Percentiles rank a stretch among this genome's conserved stretches.
Evolutionary conservation across 2,113 vertebrate species (phyloP).

Genomic region (Ptilonorhynchus violaceus): DNA sequence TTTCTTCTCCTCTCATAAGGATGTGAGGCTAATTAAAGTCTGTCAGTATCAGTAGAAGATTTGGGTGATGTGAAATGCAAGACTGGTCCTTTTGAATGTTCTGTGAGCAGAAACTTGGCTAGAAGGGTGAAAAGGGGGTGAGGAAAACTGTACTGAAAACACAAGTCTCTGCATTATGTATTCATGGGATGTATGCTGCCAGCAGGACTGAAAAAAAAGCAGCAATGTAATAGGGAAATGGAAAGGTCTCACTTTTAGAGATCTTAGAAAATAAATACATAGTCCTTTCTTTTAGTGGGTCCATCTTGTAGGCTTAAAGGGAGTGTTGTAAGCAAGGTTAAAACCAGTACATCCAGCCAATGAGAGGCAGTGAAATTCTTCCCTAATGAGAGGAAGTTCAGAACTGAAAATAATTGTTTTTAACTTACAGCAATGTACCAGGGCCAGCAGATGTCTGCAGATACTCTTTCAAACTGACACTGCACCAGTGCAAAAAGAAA

Average conservation of each 20-base stretch:
- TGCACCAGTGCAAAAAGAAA: neutral
- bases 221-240: neutral
- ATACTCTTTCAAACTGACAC: neutral
- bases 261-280: neutral
- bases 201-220: constrained; percentile 19
- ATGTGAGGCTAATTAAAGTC: constrained; percentile 33
- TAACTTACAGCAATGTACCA: neutral
- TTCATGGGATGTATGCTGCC: constrained; percentile 4
- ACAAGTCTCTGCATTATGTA: constrained; percentile 29
- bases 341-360: neutral
- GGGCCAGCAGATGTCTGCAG: neutral
- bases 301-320: neutral
- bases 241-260: neutral
- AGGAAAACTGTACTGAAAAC: neutral
- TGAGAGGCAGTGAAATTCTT: neutral
- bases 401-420: neutral
- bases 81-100: constrained; percentile 33
- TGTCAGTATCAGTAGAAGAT: constrained; percentile 9
- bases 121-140: neutral
- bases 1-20: neutral
- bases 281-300: neutral
- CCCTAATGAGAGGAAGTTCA: constrained; percentile 1
- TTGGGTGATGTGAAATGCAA: constrained; percentile 30
- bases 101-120: constrained; percentile 14
- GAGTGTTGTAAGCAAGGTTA: neutral